Evolutionary conservation across 2,113 vertebrate species (phyloP).

Genomic region (Rhynchomys soricoides): DNA sequence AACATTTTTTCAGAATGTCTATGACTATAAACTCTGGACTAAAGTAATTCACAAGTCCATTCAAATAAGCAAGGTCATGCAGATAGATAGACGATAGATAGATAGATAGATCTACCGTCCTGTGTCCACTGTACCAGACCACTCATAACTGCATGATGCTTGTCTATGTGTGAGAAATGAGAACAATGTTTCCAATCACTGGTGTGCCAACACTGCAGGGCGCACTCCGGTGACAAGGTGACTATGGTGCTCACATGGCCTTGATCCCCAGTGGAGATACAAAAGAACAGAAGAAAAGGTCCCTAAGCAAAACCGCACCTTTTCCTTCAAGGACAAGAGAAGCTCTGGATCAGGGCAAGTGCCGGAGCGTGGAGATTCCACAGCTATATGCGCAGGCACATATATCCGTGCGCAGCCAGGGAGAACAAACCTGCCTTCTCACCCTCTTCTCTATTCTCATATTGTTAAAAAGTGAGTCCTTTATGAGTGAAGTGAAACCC

Average conservation of each 20-base stretch:
- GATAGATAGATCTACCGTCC: no score
- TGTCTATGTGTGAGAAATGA: background rate
- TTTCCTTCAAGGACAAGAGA: background rate
- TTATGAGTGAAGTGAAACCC: slow-evolving; percentile 57
- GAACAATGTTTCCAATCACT: background rate
- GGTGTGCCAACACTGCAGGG: background rate
- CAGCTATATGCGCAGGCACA: background rate
- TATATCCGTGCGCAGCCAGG: background rate
- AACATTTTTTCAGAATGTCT: background rate
- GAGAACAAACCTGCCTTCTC: background rate
- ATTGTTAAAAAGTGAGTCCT: slow-evolving; percentile 44
- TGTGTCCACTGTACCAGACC: background rate
- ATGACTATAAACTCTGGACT: background rate
- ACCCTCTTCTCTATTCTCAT: slow-evolving; percentile 47
- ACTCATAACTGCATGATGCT: background rate
- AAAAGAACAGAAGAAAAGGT: slow-evolving; percentile 14
- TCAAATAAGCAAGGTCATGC: background rate
- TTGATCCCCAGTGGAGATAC: background rate
- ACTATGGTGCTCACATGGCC: background rate
- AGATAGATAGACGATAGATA: background rate
- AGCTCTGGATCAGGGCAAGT: background rate
- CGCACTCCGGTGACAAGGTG: background rate
- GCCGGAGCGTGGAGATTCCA: background rate
- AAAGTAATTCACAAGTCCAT: background rate
- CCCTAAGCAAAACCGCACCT: background rate